Percentiles rank a stretch among this genome's conserved stretches.
These are phyloP conservation scores for Rhaphigaster nebulosa DNA, from an alignment of 2,888 invertebrate genomes.

Conservation along the genomic window DNA sequence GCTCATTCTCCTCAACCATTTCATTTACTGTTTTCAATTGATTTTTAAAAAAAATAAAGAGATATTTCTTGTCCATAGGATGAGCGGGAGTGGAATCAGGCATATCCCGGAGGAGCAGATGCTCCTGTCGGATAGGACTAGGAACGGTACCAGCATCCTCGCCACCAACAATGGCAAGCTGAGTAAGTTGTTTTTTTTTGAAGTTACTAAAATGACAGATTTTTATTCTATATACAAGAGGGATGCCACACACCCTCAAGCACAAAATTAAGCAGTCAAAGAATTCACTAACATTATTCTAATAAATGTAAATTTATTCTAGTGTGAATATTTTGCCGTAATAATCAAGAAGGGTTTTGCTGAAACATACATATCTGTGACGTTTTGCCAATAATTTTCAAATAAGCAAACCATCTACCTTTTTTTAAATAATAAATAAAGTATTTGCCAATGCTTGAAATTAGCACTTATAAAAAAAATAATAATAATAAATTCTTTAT, in stretches of 20 bases:
- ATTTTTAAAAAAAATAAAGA: not conserved
- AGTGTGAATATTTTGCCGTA: not conserved
- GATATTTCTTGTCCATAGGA: conserved; percentile 22
- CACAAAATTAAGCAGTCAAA: not conserved
- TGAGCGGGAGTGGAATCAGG: conserved; percentile 51
- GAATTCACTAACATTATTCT: not conserved
- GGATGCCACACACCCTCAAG: not conserved
- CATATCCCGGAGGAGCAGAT: conserved; percentile 66
- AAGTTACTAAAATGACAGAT: not conserved
- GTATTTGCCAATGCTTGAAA: not conserved
- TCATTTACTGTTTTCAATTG: not conserved
- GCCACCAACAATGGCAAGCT: conserved; percentile 61
- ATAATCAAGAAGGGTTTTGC: not conserved
- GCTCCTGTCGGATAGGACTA: conserved; percentile 66
- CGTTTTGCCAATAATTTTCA: not conserved
- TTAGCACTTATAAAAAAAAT: not conserved
- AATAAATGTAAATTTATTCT: not conserved
- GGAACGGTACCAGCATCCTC: conserved; percentile 65
- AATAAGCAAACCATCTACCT: not conserved
- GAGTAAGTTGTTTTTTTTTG: conserved; percentile 56
- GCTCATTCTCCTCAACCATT: not conserved
- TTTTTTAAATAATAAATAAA: not conserved
- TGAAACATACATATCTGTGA: not conserved
- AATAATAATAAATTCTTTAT: not conserved
- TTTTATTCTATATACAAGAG: not conserved